Conservation (phyloP, 2,113 vertebrate genomes). For the Nipponia nippon region DNA sequence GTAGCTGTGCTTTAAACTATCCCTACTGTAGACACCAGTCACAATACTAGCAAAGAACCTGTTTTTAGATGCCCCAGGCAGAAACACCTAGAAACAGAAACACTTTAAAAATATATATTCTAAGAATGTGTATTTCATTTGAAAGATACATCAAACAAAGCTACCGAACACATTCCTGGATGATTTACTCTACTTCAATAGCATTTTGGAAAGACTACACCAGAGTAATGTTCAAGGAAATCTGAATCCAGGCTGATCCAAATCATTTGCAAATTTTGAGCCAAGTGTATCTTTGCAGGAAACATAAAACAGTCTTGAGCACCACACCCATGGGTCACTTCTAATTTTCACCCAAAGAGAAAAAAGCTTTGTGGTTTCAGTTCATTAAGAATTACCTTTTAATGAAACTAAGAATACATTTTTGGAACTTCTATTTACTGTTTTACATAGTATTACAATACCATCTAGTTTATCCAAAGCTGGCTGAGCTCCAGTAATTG, state of each 20-base stretch:
- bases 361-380: neutral
- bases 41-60: neutral
- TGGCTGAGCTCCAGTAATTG: neutral
- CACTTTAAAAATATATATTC: neutral
- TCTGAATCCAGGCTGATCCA: neutral
- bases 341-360: neutral
- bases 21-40: neutral
- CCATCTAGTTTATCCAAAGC: neutral
- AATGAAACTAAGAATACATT: neutral
- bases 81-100: neutral
- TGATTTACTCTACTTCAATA: neutral
- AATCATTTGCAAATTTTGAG: neutral
- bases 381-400: neutral
- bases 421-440: neutral
- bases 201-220: neutral
- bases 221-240: neutral
- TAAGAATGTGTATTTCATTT: neutral
- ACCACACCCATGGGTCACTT: neutral
- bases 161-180: neutral
- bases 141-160: neutral
- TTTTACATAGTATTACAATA: neutral
- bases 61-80: neutral
- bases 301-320: neutral
- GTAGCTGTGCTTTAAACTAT: neutral
- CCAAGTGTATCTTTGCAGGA: neutral